These are phyloP conservation scores for Spinus olivaceus DNA, from an alignment of 2,797 vertebrate genomes.

Conservation along the genomic window DNA sequence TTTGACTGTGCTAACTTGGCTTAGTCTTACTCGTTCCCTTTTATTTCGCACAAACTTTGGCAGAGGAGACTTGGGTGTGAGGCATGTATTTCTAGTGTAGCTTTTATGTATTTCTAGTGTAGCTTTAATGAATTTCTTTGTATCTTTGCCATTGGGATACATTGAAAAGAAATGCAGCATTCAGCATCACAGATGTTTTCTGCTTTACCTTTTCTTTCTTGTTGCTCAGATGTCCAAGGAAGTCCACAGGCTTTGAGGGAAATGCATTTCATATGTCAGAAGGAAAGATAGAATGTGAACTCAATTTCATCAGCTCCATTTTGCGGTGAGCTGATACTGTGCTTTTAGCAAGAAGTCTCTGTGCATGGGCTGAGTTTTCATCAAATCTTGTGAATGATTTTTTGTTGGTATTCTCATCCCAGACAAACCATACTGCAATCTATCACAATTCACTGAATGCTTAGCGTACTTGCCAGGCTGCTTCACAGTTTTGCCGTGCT, in stretches of 20 bases:
- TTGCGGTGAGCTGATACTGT: slow-evolving; percentile 11
- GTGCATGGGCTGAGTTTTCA: background rate
- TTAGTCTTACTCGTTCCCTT: background rate
- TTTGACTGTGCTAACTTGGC: background rate
- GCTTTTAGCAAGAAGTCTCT: slow-evolving; percentile 8
- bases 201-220: background rate
- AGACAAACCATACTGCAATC: slow-evolving; percentile 26
- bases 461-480: background rate
- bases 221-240: background rate
- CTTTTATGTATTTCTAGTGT: background rate
- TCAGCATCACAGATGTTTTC: background rate
- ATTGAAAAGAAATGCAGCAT: background rate
- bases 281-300: slow-evolving; percentile 4
- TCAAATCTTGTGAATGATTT: background rate
- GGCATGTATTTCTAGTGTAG: background rate
- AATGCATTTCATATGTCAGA: background rate
- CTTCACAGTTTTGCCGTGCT: background rate
- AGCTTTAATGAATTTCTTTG: background rate
- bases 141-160: background rate
- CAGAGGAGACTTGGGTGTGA: background rate
- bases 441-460: background rate
- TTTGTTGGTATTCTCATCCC: background rate
- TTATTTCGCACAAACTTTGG: background rate
- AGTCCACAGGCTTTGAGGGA: background rate
- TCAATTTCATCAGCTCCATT: background rate